Evolutionary conservation across 2,888 invertebrate genomes (phyloP), one percentile per base, ranked within the genome.

Genomic region (Chymomyza caudatula): DNA sequence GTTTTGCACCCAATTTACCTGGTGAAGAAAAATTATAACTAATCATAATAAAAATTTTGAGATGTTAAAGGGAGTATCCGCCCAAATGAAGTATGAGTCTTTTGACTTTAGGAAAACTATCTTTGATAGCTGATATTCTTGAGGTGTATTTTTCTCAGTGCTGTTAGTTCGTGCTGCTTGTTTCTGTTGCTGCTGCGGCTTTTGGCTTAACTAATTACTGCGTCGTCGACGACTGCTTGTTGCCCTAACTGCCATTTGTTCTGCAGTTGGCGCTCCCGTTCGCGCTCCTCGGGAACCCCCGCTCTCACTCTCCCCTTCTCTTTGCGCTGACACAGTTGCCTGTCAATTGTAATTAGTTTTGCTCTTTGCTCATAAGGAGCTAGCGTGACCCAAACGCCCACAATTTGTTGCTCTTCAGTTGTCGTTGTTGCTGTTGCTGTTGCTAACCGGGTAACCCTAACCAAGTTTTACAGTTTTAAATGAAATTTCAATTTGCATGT

Each of bases 271-370:
- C 22, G 51, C 22, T 20, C 11, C 20, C 6, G 20, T 5, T 43
- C 43, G 4, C 44, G 44, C 44, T 44, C 44, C n/a, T n/a, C n/a
- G n/a, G n/a, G n/a, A n/a, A n/a, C n/a, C n/a, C n/a, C 47, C 29
- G 11, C 29, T 37, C 29, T 11, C 19, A n/a, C 17, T 17, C 15
- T 44, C 13, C 6, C 6, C 25, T 13, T 25, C 6, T 23, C 13
- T 15, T 29, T 63, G 57, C 60, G 49, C 81, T 71, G 72, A 74
- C 81, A 73, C 74, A 77, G 75, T 81, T 78, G 79, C 79, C 77
- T 87, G 89, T 79, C 80, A 82, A 78, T 86, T 87, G 87, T 75
- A 85, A 78, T 86, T 85, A 85, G 87, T 88, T 87, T 74, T 81
- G 83, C 87, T 80, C 74, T 83, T 84, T 86, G 81, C 69, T 55